These are phyloP conservation scores for Drosophila parthenogenetica DNA, from an alignment of 2,888 invertebrate genomes.

Conservation along the genomic window DNA sequence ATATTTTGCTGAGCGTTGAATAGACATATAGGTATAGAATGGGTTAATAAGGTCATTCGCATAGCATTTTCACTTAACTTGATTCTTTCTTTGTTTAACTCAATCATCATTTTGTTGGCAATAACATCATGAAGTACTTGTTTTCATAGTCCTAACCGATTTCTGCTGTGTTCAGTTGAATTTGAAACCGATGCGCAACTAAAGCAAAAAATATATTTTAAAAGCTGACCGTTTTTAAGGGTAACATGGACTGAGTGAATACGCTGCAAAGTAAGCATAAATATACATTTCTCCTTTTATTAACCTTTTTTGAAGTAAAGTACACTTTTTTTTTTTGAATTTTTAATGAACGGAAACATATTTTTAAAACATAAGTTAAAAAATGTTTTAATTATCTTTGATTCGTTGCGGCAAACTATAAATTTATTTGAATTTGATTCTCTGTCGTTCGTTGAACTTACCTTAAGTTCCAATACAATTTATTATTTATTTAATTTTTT, in stretches of 20 bases:
- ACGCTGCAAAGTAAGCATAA: not conserved
- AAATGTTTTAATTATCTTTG: not conserved
- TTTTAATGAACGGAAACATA: too few relatives aligned
- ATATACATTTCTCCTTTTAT: not conserved
- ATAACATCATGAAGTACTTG: constrained; percentile 21
- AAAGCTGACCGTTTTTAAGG: not conserved
- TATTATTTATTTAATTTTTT: constrained; percentile 19
- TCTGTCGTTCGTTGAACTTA: constrained; percentile 25
- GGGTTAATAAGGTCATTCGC: constrained; percentile 42
- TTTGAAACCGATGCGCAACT: constrained; percentile 32
- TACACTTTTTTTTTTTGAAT: too few relatives aligned
- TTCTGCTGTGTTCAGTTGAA: constrained; percentile 31
- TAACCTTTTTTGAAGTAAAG: too few relatives aligned
- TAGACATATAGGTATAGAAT: not conserved
- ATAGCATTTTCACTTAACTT: constrained; percentile 14
- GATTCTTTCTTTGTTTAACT: constrained; percentile 4
- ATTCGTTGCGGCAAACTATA: constrained; percentile 2
- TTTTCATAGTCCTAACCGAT: constrained; percentile 12
- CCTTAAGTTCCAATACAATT: not conserved
- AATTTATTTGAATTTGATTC: not conserved
- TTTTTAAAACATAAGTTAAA: too few relatives aligned
- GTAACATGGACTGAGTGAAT: not conserved
- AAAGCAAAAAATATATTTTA: constrained; percentile 3
- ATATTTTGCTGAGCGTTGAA: constrained; percentile 41
- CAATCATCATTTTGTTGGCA: constrained; percentile 18